These are phyloP conservation scores for Arrhopalites spinosus DNA, from an alignment of 2,888 invertebrate genomes.

Conservation along the genomic window DNA sequence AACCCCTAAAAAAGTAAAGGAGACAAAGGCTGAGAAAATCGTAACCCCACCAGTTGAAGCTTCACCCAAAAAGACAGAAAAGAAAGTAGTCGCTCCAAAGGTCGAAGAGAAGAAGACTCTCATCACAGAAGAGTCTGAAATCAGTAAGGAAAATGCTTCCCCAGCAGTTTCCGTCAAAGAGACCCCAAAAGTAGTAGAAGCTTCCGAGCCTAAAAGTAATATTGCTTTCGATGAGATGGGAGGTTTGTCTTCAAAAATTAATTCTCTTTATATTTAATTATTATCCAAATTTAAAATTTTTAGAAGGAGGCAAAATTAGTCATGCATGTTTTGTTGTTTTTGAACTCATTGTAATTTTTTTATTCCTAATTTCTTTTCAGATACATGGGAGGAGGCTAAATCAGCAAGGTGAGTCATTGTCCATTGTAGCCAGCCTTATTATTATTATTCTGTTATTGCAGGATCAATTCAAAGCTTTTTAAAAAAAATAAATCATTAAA, in stretches of 20 bases:
- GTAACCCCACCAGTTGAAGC: constrained; percentile 58
- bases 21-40: constrained; percentile 15
- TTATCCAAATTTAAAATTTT: too few relatives aligned
- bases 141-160: constrained; percentile 63
- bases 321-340: too few relatives aligned
- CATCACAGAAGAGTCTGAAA: constrained; percentile 47
- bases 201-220: constrained; percentile 56
- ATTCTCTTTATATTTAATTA: not conserved
- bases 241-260: constrained; percentile 62
- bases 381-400: constrained; percentile 77
- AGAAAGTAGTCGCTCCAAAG: constrained; percentile 47
- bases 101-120: not conserved
- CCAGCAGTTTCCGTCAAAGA: constrained; percentile 43
- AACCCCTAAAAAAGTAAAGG: constrained; percentile 19
- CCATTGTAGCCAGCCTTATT: too few relatives aligned
- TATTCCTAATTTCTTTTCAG: constrained; percentile 60
- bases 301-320: too few relatives aligned
- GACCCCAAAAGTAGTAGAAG: constrained; percentile 50
- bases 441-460: too few relatives aligned
- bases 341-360: not conserved
- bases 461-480: too few relatives aligned
- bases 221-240: constrained; percentile 67
- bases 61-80: constrained; percentile 64
- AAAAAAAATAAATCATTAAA: too few relatives aligned
- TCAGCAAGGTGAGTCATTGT: constrained; percentile 57